phyloP scores from a whole-genome alignment of 2,113 vertebrate species.

The Hyla sarda region DNA sequence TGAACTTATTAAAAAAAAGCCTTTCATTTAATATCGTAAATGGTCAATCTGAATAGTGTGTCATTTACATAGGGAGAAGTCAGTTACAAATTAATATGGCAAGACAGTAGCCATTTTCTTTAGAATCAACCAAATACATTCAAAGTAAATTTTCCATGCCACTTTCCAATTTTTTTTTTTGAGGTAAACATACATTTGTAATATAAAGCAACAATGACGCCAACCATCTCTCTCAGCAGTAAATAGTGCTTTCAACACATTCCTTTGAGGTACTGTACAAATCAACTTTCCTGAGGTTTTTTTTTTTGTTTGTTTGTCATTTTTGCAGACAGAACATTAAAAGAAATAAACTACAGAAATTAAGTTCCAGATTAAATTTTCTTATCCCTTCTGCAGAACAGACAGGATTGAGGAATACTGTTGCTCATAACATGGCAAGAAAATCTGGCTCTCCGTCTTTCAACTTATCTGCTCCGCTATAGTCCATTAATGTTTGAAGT shows the following conservation, averaged over 20 bases:
- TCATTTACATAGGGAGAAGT: slow-evolving; percentile 63
- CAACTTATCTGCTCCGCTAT: slow-evolving; percentile 81
- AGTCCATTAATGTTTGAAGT: slow-evolving; percentile 92
- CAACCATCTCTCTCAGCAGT: slow-evolving; percentile 86
- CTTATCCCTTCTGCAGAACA: slow-evolving; percentile 84
- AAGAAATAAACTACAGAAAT: slow-evolving; percentile 88
- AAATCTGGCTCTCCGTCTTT: slow-evolving; percentile 82
- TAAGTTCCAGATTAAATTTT: slow-evolving; percentile 88
- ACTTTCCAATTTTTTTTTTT: slow-evolving; percentile 83
- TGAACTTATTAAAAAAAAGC: slow-evolving; percentile 68
- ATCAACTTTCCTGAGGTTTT: slow-evolving; percentile 94
- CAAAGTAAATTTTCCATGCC: slow-evolving; percentile 86
- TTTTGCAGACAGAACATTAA: slow-evolving; percentile 90
- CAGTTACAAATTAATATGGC: slow-evolving; percentile 72
- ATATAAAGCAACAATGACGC: slow-evolving; percentile 88
- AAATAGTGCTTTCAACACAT: slow-evolving; percentile 92
- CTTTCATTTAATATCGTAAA: slow-evolving; percentile 72
- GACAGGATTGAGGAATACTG: slow-evolving; percentile 93
- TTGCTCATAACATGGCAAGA: slow-evolving; percentile 85
- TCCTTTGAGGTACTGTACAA: slow-evolving; percentile 98
- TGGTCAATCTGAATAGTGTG: slow-evolving; percentile 62
- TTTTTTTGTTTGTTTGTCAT: slow-evolving; percentile 34
- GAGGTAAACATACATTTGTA: slow-evolving; percentile 90
- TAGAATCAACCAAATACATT: slow-evolving; percentile 90
- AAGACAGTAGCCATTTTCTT: slow-evolving; percentile 81